These are phyloP conservation scores for Syrrhaptes paradoxus DNA, from an alignment of 2,113 vertebrate species.

Conservation along the genomic window DNA sequence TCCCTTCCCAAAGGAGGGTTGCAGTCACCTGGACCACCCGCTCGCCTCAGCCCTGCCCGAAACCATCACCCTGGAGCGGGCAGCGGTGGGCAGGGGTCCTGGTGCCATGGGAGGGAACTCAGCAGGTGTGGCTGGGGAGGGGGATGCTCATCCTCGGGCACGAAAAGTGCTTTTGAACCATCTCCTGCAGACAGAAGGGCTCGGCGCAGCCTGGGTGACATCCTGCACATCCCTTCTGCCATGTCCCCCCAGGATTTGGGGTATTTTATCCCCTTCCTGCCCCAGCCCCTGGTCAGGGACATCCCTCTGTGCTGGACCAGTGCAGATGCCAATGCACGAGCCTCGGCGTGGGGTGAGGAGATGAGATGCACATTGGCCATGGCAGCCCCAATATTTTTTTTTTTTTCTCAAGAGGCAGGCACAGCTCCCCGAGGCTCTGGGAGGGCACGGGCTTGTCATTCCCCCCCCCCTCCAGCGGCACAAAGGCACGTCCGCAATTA, in stretches of 20 bases:
- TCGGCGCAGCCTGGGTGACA: neutral
- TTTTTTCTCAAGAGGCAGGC: neutral
- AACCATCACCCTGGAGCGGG: accelerated
- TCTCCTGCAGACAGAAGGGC: neutral
- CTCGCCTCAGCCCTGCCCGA: neutral
- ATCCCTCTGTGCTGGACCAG: neutral
- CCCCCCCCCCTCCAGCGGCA: neutral
- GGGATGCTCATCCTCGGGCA: neutral
- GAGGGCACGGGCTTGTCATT: neutral
- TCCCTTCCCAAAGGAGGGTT: neutral
- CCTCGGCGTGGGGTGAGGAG: accelerated
- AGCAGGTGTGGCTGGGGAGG: neutral
- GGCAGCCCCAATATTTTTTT: neutral
- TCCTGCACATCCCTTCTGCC: neutral
- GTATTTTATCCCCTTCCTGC: neutral
- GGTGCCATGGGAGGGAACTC: neutral
- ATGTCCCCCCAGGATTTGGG: neutral
- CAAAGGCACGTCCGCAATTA: neutral
- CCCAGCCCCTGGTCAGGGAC: neutral
- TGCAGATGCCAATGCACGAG: accelerated
- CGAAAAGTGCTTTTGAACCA: neutral
- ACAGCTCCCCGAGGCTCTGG: accelerated
- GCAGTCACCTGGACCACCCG: neutral
- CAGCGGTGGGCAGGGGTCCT: neutral
- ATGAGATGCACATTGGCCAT: accelerated